Conservation (phyloP, 2,888 invertebrate genomes). For the Plusia festucae region DNA sequence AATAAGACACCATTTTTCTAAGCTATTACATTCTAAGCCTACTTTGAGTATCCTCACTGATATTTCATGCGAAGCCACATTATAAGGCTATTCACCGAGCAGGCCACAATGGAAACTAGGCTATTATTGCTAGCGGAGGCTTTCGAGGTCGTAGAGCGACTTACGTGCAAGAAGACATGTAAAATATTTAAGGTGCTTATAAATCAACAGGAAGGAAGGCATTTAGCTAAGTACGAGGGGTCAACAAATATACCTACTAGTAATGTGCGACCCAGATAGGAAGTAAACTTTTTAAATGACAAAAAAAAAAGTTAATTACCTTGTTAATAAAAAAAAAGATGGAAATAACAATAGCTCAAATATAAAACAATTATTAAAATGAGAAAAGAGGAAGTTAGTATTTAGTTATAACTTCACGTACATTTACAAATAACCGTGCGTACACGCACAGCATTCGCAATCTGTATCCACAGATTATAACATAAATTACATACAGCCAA, state of each 20-base stretch:
- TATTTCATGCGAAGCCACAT: background rate
- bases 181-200: background rate
- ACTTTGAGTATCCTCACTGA: background rate
- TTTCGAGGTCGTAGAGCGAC: background rate
- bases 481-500: background rate
- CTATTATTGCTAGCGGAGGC: background rate
- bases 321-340: too few relatives aligned
- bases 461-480: background rate
- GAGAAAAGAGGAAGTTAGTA: background rate
- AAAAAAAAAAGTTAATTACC: too few relatives aligned
- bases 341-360: background rate
- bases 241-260: too few relatives aligned
- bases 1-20: background rate
- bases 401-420: background rate
- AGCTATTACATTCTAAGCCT: background rate
- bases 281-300: too few relatives aligned
- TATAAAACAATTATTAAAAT: background rate
- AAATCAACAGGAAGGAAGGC: background rate
- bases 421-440: background rate
- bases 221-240: too few relatives aligned
- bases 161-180: background rate
- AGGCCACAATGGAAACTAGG: conserved; percentile 2
- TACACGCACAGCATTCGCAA: conserved; percentile 14
- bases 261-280: too few relatives aligned
- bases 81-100: background rate